A percentile compares a stretch with the other conserved stretches of the same genome.
Evolutionary conservation across 1,140 invertebrate species (phyloP).

Genomic region (Cherax quadricarinatus): DNA sequence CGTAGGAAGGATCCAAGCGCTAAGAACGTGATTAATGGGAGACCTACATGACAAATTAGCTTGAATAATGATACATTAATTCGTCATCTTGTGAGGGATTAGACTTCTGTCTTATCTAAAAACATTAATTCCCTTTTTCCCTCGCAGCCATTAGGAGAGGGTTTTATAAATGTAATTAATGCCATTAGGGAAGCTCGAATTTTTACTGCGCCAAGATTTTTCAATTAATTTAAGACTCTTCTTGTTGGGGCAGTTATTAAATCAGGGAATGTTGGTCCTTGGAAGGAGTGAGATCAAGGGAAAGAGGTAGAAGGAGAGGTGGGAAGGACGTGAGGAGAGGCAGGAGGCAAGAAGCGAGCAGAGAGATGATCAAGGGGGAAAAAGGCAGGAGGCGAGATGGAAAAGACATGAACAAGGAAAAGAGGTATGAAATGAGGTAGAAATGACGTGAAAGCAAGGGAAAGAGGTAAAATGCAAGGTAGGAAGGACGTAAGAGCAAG

Average conservation of each 20-base stretch:
- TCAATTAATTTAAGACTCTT: slow-evolving; percentile 65
- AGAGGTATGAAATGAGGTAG: neutral
- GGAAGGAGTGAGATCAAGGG: neutral
- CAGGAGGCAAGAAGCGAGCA: neutral
- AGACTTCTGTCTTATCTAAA: slow-evolving; percentile 58
- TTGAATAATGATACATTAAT: slow-evolving; percentile 70
- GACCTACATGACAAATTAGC: slow-evolving; percentile 70
- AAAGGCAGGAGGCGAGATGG: neutral
- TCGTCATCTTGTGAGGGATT: slow-evolving; percentile 55
- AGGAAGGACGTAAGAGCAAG: too few relatives aligned
- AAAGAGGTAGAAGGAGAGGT: neutral
- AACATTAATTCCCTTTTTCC: slow-evolving; percentile 59
- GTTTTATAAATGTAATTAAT: slow-evolving; percentile 68
- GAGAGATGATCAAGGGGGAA: neutral
- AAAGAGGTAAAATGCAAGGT: neutral
- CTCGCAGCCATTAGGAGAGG: slow-evolving; percentile 53
- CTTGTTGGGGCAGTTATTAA: slow-evolving; percentile 58
- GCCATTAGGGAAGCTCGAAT: slow-evolving; percentile 58
- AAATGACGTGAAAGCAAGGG: neutral
- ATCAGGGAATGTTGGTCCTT: slow-evolving; percentile 41
- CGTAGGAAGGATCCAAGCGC: slow-evolving; percentile 62
- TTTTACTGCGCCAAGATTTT: slow-evolving; percentile 60
- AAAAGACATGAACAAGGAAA: too few relatives aligned
- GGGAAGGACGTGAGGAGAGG: neutral
- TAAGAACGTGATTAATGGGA: slow-evolving; percentile 67